These are phyloP conservation scores for Prinia subflava DNA, from an alignment of 2,113 vertebrate species.

Conservation along the genomic window DNA sequence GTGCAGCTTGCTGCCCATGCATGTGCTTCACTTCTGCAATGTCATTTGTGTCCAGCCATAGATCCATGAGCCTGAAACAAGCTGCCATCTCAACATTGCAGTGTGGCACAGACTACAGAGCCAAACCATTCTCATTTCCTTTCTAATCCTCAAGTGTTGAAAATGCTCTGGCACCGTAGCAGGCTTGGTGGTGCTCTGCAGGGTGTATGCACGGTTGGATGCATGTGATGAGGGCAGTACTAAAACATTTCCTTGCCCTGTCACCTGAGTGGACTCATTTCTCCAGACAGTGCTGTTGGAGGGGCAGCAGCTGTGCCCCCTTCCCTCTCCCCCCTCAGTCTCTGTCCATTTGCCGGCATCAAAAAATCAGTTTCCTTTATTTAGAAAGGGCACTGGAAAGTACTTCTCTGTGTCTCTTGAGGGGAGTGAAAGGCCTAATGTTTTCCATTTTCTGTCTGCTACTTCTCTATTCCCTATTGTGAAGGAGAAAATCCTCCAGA, in stretches of 20 bases:
- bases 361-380: background rate
- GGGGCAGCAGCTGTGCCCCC: background rate
- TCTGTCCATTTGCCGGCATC: background rate
- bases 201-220: background rate
- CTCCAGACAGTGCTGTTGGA: background rate
- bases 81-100: background rate
- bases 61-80: background rate
- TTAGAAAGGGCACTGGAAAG: background rate
- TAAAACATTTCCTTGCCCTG: background rate
- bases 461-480: background rate
- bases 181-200: background rate
- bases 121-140: background rate
- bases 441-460: background rate
- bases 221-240: accelerated
- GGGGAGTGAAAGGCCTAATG: background rate
- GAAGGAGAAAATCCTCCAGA: conserved; percentile 20
- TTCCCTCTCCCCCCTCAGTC: background rate
- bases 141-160: background rate
- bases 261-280: background rate
- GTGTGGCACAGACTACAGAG: background rate
- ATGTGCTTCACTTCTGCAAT: background rate
- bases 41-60: background rate
- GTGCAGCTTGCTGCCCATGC: background rate
- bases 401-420: background rate
- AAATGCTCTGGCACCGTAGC: background rate